phyloP scores from a whole-genome alignment of 2,888 invertebrate genomes.

The Drosophila merina region DNA sequence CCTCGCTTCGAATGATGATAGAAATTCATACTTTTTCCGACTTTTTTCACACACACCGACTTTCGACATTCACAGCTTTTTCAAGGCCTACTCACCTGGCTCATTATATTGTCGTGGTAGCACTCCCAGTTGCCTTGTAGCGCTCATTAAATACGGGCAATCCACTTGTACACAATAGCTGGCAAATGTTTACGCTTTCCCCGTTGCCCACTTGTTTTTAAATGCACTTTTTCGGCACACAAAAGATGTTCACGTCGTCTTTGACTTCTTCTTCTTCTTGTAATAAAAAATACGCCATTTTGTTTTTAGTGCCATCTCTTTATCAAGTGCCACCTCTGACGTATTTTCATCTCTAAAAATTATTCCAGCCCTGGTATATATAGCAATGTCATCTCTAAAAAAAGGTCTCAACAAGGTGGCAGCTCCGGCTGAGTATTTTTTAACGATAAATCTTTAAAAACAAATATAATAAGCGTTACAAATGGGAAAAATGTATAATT shows the following conservation, averaged over 20 bases:
- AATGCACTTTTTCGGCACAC: constrained; percentile 72
- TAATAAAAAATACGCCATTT: constrained; percentile 80
- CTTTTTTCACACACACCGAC: constrained; percentile 58
- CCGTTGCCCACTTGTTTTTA: constrained; percentile 64
- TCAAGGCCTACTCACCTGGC: constrained; percentile 82
- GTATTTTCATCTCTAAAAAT: not conserved
- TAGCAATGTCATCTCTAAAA: not conserved
- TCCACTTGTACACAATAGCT: constrained; percentile 61
- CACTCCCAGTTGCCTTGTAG: constrained; percentile 79
- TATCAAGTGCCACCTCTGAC: not conserved
- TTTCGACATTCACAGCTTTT: constrained; percentile 71
- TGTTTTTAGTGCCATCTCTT: constrained; percentile 60
- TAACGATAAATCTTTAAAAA: too few species aligned
- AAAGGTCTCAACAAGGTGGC: not conserved
- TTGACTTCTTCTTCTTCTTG: constrained; percentile 47
- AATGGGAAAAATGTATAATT: too few species aligned
- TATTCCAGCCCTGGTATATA: not conserved
- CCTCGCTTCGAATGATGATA: constrained; percentile 64
- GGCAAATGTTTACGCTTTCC: constrained; percentile 61
- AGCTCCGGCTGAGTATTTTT: not conserved
- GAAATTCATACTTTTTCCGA: constrained; percentile 67
- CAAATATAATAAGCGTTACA: too few species aligned
- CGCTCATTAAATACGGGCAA: constrained; percentile 82
- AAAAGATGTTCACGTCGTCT: constrained; percentile 74
- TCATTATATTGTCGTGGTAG: constrained; percentile 83